Percentiles rank a stretch among this genome's conserved stretches.
These are phyloP conservation scores for Clangula hyemalis DNA, from an alignment of 2,797 vertebrate genomes.

Conservation along the genomic window DNA sequence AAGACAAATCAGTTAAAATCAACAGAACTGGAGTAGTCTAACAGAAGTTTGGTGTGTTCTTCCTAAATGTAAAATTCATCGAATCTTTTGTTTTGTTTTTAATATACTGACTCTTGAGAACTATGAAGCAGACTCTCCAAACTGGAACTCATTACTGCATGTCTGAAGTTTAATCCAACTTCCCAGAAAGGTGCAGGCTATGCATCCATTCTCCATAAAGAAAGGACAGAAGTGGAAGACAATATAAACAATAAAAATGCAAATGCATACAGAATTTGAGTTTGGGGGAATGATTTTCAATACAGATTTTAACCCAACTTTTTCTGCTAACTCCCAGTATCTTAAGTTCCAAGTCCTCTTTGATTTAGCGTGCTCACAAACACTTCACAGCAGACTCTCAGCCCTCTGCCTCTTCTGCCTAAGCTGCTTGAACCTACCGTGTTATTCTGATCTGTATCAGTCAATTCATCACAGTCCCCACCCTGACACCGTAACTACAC, in stretches of 20 bases:
- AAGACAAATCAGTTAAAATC: slow-evolving; percentile 36
- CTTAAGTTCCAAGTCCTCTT: not conserved
- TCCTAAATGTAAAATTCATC: not conserved
- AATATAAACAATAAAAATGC: not conserved
- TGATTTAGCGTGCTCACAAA: not conserved
- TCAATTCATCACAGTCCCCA: not conserved
- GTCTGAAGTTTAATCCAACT: not conserved
- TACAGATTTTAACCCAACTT: not conserved
- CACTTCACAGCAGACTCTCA: not conserved
- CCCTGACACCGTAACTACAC: not conserved
- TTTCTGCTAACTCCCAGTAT: not conserved
- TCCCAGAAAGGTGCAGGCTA: not conserved
- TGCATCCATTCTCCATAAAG: not conserved
- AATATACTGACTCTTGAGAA: not conserved
- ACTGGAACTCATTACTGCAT: not conserved
- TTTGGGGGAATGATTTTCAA: not conserved
- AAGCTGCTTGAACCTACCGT: not conserved
- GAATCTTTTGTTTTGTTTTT: not conserved
- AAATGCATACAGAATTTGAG: not conserved
- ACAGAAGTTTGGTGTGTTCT: not conserved
- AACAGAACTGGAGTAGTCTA: not conserved
- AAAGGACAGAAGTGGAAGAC: not conserved
- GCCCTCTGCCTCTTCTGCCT: not conserved
- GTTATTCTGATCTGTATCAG: not conserved
- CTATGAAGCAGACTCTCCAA: not conserved